Evolutionary conservation across 35 echinoderm and acorn worm species (phyloP).

Genomic region (Amphiura filiformis): DNA sequence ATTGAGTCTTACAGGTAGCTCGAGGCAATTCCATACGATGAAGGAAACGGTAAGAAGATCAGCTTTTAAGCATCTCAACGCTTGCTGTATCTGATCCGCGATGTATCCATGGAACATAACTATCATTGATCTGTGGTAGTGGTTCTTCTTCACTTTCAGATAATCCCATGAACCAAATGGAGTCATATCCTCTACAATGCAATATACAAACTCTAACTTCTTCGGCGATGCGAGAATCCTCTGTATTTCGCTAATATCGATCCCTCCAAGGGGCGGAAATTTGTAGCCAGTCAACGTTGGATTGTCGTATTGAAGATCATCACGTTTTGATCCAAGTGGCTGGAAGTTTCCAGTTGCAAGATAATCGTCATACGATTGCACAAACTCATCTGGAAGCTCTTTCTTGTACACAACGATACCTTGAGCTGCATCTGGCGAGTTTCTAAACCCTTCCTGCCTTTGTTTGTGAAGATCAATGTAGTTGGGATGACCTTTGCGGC

Average conservation of each 20-base stretch:
- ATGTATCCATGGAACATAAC: constrained; percentile 52
- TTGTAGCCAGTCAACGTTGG: constrained; percentile 15
- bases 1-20: neutral
- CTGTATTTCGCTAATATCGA: neutral
- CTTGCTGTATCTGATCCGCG: neutral
- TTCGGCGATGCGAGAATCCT: neutral
- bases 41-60: neutral
- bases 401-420: neutral
- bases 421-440: too few relatives aligned
- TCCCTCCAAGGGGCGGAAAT: neutral
- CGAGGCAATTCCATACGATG: neutral
- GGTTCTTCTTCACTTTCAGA: neutral
- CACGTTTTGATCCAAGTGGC: neutral
- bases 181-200: neutral
- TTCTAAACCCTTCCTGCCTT: neutral
- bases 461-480: neutral
- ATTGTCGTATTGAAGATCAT: constrained; percentile 27
- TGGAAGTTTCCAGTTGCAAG: constrained; percentile 1
- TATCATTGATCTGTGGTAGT: neutral
- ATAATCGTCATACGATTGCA: neutral
- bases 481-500: neutral
- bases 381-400: neutral
- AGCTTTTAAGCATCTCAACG: neutral
- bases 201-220: neutral
- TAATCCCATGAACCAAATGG: constrained; percentile 20